Conservation (phyloP, 2,888 invertebrate genomes). For the Thera britannica region DNA sequence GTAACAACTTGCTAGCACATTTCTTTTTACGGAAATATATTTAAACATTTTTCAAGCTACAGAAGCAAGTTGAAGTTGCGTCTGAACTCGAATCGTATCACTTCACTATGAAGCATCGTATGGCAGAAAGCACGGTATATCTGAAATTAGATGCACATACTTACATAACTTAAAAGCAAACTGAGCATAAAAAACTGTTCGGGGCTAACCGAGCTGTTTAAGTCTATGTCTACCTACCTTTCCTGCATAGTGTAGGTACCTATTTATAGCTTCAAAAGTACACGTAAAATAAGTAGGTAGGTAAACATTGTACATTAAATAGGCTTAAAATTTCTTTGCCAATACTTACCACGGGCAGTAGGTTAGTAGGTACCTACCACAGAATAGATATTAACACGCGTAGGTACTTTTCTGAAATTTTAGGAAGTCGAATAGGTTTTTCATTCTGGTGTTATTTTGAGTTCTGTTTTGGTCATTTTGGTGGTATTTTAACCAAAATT, state of each 20-base stretch:
- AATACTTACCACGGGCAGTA: too few relatives aligned
- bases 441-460: too few relatives aligned
- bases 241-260: neutral
- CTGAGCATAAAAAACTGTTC: slow-evolving; percentile 28
- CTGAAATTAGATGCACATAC: slow-evolving; percentile 72
- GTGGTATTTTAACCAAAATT: too few relatives aligned
- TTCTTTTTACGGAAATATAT: slow-evolving; percentile 31
- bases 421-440: too few relatives aligned
- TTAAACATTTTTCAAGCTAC: slow-evolving; percentile 43
- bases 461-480: too few relatives aligned
- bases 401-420: too few relatives aligned
- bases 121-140: slow-evolving; percentile 54
- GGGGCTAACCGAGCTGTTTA: slow-evolving; percentile 5
- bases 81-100: slow-evolving; percentile 42
- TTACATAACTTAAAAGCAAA: slow-evolving; percentile 57
- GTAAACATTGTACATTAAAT: too few relatives aligned
- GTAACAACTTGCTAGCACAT: slow-evolving; percentile 19
- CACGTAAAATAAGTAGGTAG: too few relatives aligned
- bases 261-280: neutral
- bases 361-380: too few relatives aligned
- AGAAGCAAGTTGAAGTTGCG: slow-evolving; percentile 25
- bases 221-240: neutral
- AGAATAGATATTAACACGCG: too few relatives aligned
- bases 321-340: too few relatives aligned
- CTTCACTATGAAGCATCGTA: slow-evolving; percentile 56